These are phyloP conservation scores for Platycheirus albimanus DNA, from an alignment of 2,888 invertebrate species.

Conservation along the genomic window DNA sequence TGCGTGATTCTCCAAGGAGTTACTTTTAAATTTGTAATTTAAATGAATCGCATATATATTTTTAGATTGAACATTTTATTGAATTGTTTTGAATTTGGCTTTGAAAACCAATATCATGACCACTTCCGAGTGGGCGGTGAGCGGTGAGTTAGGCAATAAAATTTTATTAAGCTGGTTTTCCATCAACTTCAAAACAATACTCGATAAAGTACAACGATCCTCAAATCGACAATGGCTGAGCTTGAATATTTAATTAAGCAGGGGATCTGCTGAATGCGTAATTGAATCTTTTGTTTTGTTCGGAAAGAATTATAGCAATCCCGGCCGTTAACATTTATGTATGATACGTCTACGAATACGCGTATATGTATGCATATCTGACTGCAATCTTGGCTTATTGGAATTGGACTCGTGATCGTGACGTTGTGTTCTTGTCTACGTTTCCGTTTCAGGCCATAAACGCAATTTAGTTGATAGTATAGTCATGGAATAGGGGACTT, in stretches of 20 bases:
- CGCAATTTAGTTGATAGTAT: not conserved
- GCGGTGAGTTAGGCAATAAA: not conserved
- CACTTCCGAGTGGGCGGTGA: conserved; percentile 58
- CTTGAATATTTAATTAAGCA: conserved; percentile 62
- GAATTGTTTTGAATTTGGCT: conserved; percentile 45
- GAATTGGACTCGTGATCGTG: conserved; percentile 5
- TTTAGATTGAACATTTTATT: conserved; percentile 25
- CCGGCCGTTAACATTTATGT: too few species aligned
- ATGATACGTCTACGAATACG: not conserved
- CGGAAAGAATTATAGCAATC: not conserved
- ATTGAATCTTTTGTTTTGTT: conserved; percentile 48
- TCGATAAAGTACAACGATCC: conserved; percentile 47
- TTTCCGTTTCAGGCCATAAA: conserved; percentile 9
- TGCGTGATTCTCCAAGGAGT: conserved; percentile 22
- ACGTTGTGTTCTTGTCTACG: conserved; percentile 7
- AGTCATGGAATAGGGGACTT: not conserved
- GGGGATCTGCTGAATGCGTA: conserved; percentile 57
- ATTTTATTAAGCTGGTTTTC: conserved; percentile 28
- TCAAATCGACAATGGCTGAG: conserved; percentile 41
- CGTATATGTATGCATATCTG: not conserved
- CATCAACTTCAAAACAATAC: conserved; percentile 48
- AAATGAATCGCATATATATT: conserved; percentile 57
- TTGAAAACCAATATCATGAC: conserved; percentile 44
- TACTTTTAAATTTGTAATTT: conserved; percentile 42
- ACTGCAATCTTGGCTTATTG: not conserved